These are phyloP conservation scores for Sycophila sp. DNA, from an alignment of 1,140 invertebrate genomes.

Conservation along the genomic window DNA sequence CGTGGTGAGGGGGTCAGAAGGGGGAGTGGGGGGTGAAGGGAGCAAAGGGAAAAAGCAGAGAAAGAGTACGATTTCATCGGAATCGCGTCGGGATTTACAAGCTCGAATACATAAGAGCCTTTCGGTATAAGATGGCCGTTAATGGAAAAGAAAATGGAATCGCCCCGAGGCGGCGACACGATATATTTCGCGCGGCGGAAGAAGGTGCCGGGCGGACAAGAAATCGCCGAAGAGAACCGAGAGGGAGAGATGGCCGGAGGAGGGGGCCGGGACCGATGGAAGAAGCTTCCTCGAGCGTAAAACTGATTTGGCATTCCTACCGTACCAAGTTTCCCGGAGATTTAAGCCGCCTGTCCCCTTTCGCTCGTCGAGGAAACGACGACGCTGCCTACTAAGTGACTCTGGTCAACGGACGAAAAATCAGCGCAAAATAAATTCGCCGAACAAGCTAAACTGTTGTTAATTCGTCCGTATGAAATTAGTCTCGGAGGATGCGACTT, in stretches of 20 bases:
- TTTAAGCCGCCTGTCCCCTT: neutral
- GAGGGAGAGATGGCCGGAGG: neutral
- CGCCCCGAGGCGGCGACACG: neutral
- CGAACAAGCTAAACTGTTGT: no score
- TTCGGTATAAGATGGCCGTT: conserved; percentile 20
- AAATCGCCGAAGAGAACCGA: neutral
- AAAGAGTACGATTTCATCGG: conserved; percentile 16
- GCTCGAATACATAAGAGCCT: conserved; percentile 20
- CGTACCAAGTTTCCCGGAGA: neutral
- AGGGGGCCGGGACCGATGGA: neutral
- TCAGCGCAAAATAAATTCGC: no score
- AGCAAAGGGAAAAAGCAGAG: neutral
- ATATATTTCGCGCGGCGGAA: neutral
- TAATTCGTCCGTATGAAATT: no score
- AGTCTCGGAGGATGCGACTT: no score
- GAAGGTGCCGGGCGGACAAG: neutral
- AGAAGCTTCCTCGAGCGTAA: conserved; percentile 25
- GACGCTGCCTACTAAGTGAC: no score
- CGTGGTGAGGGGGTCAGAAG: no score
- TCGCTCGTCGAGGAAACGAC: neutral
- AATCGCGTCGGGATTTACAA: conserved; percentile 21
- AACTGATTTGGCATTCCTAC: conserved; percentile 32
- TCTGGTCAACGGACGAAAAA: no score
- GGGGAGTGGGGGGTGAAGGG: no score
- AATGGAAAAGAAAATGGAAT: conserved; percentile 28